These are phyloP conservation scores for Eupithecia abbreviata DNA, from an alignment of 2,888 invertebrate genomes.

Conservation along the genomic window DNA sequence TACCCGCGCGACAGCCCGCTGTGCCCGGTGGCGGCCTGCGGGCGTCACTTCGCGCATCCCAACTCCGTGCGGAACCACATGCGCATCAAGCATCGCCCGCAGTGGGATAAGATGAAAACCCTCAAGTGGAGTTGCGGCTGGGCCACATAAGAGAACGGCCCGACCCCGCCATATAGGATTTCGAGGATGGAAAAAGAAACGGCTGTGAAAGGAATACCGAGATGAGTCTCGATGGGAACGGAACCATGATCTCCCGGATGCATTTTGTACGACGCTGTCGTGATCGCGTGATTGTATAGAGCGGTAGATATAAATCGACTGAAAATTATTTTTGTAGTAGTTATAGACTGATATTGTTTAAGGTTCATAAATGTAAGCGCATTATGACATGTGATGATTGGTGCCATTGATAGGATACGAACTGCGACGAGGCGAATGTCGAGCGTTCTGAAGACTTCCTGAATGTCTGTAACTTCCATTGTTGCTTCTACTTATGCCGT, in stretches of 20 bases:
- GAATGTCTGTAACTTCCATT: slow-evolving; percentile 77
- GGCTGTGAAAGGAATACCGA: slow-evolving; percentile 64
- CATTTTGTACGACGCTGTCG: slow-evolving; percentile 61
- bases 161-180: slow-evolving; percentile 42
- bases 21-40: slow-evolving; percentile 90
- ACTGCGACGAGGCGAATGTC: slow-evolving; percentile 67
- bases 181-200: slow-evolving; percentile 52
- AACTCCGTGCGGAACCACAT: slow-evolving; percentile 95
- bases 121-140: slow-evolving; percentile 88
- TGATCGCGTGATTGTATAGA: slow-evolving; percentile 69
- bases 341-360: slow-evolving; percentile 82
- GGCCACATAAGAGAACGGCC: slow-evolving; percentile 58
- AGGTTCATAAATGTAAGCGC: slow-evolving; percentile 72
- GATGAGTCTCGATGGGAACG: slow-evolving; percentile 55
- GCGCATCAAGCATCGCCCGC: slow-evolving; percentile 91
- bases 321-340: slow-evolving; percentile 84
- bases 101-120: slow-evolving; percentile 93
- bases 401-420: slow-evolving; percentile 83
- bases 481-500: slow-evolving; percentile 60
- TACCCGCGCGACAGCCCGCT: slow-evolving; percentile 93
- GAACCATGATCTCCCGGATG: slow-evolving; percentile 73
- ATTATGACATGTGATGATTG: slow-evolving; percentile 83
- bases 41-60: slow-evolving; percentile 90
- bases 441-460: slow-evolving; percentile 67
- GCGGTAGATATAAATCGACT: slow-evolving; percentile 79